Evolutionary conservation across 2,888 invertebrate species (phyloP), one percentile per base, ranked within the genome.

Genomic region (Ophraella communa): DNA sequence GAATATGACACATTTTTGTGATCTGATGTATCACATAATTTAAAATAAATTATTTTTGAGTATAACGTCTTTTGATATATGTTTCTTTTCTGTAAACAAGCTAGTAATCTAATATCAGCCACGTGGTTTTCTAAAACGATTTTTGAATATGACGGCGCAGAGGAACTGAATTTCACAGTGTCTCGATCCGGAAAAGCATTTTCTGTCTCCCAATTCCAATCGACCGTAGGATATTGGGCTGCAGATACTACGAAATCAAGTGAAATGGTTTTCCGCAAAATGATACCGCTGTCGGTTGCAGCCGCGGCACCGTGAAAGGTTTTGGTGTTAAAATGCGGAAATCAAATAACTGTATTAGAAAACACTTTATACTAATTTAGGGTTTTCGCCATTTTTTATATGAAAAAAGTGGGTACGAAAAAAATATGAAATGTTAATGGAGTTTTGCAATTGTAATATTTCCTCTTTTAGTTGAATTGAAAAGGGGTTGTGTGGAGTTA

Each of bases 141-240:
- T 39, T 39, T 39, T 39, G 39, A 39, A 14, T 39, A 39, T 5
- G 39, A 39, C 39, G 39, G 17, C 39, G 39, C 39, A 14, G 4
- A n/a, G 20, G 11, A 21, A 21, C 21, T 20, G 10, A 45, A 20
- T 45, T 21, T 3, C 45, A 45, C n/a, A n/a, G n/a, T n/a, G 21
- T 21, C 20, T 45, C n/a, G 17, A 27, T 14, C 27, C 14, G 49
- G 49, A 51, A 51, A 14, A 27, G 49, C 49, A 49, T 49, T 49
- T 49, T 49, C 49, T 49, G 7, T 49, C 49, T 49, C 49, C 14
- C 45, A 24, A 30, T 27, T 24, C 17, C 27, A 51, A 51, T 51
- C 24, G 49, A 10, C 23, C 27, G 49, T 51, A 27, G 49, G n/a
- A 17, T 51, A 24, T 51, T 17, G 14, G 49, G 49, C 24, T 51